phyloP scores from a whole-genome alignment of 2,888 invertebrate genomes.

The Volucella inflata region DNA sequence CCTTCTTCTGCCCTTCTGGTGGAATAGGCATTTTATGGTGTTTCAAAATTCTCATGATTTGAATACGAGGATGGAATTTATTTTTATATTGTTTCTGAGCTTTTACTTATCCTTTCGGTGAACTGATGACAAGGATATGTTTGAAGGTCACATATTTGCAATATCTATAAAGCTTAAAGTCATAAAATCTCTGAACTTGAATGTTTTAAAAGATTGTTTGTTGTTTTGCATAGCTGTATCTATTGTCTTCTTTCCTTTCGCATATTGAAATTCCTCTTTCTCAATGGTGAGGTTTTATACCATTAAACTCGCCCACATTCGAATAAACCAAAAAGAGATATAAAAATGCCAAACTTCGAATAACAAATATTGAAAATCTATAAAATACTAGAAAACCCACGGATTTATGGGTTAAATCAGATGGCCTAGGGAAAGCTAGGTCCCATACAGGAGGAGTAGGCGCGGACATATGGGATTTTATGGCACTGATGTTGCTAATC shows the following conservation, averaged over 20 bases:
- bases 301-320: not conserved
- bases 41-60: conserved; percentile 33
- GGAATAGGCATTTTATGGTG: conserved; percentile 5
- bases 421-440: no score
- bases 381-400: conserved; percentile 3
- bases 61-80: conserved; percentile 19
- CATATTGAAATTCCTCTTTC: not conserved
- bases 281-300: not conserved
- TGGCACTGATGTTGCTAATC: no score
- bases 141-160: not conserved
- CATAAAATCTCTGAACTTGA: conserved; percentile 2
- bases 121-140: conserved; percentile 2
- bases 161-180: conserved; percentile 17
- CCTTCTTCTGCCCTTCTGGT: not conserved
- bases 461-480: no score
- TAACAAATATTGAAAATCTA: not conserved
- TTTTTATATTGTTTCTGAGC: conserved; percentile 13
- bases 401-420: not conserved
- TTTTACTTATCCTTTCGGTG: not conserved
- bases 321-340: not conserved
- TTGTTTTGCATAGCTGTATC: no score
- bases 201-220: no score
- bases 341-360: not conserved
- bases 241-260: no score
- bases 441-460: no score